A percentile compares a stretch with the other conserved stretches of the same genome.
Evolutionary conservation across 2,888 invertebrate genomes (phyloP).

Genomic region (Proisotoma minuta): DNA sequence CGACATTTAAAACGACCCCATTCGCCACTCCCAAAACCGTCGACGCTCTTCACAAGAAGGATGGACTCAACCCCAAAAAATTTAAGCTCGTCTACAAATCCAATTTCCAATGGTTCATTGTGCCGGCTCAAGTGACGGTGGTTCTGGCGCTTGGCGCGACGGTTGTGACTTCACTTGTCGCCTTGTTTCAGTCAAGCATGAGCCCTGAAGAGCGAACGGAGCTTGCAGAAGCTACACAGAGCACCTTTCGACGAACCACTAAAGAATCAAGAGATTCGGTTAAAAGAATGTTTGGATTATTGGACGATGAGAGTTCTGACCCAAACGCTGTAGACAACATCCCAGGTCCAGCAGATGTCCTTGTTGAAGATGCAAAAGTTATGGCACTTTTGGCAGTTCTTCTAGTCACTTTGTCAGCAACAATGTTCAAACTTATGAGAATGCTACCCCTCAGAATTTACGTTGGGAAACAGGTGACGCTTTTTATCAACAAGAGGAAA

Average conservation of each 20-base stretch:
- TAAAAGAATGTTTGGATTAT: too few species aligned
- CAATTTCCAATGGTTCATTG: slow-evolving; percentile 24
- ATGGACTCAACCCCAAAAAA: slow-evolving; percentile 28
- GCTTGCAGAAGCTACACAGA: too few species aligned
- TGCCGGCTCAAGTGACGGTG: slow-evolving; percentile 18
- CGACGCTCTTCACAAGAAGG: slow-evolving; percentile 10
- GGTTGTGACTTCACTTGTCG: too few species aligned
- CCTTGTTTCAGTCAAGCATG: too few species aligned
- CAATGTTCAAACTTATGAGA: slow-evolving; percentile 9
- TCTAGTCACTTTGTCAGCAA: neutral
- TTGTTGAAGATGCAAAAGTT: neutral
- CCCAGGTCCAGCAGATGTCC: slow-evolving; percentile 10
- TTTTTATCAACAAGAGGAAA: neutral
- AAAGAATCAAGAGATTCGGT: too few species aligned
- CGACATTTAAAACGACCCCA: neutral
- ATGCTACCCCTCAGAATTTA: slow-evolving; percentile 25
- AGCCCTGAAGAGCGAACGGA: too few species aligned
- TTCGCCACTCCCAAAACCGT: slow-evolving; percentile 7
- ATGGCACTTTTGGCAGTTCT: neutral
- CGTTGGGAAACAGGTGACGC: slow-evolving; percentile 16
- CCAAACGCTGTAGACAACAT: neutral
- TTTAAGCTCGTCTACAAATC: slow-evolving; percentile 36
- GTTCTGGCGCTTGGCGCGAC: slow-evolving; percentile 8
- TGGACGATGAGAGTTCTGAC: slow-evolving; percentile 6
- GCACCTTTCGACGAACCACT: too few species aligned